Percentiles rank a stretch among this genome's conserved stretches.
Evolutionary conservation across 2,888 invertebrate species (phyloP).

Genomic region (Catocala nupta): DNA sequence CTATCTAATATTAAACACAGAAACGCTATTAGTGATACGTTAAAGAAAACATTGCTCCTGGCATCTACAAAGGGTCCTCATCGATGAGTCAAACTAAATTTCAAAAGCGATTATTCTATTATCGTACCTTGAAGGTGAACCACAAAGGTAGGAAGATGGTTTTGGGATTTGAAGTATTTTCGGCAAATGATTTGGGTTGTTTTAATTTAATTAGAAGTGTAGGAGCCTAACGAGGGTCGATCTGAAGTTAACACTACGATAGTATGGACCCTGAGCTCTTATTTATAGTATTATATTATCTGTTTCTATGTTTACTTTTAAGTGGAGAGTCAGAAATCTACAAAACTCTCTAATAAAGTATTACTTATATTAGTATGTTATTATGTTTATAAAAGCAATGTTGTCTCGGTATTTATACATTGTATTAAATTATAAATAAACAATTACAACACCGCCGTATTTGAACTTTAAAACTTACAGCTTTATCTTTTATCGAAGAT

Average conservation of each 20-base stretch:
- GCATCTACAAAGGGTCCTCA: conserved; percentile 12
- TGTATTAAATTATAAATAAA: too few species aligned
- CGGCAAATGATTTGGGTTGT: conserved; percentile 51
- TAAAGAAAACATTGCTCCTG: conserved; percentile 10
- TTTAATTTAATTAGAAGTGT: conserved; percentile 62
- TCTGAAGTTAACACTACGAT: conserved; percentile 50
- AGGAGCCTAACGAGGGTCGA: conserved; percentile 54
- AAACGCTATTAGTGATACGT: too few species aligned
- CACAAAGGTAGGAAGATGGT: conserved; percentile 13
- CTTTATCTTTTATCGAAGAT: too few species aligned
- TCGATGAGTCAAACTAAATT: conserved; percentile 2
- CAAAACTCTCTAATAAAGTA: too few species aligned
- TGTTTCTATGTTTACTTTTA: conserved; percentile 7
- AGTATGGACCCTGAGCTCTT: conserved; percentile 24
- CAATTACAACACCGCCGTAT: too few species aligned
- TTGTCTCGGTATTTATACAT: too few species aligned
- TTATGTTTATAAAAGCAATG: too few species aligned
- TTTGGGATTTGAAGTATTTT: conserved; percentile 31
- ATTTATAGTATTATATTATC: too few species aligned
- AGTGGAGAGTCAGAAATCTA: too few species aligned
- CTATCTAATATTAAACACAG: too few species aligned
- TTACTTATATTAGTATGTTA: too few species aligned
- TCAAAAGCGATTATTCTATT: conserved; percentile 17
- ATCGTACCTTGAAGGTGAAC: conserved; percentile 10
- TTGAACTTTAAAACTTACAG: too few species aligned